Percentiles rank a stretch among this genome's conserved stretches.
Evolutionary conservation across 2,888 invertebrate genomes (phyloP).

Genomic region (Malthinus seriepunctatus): DNA sequence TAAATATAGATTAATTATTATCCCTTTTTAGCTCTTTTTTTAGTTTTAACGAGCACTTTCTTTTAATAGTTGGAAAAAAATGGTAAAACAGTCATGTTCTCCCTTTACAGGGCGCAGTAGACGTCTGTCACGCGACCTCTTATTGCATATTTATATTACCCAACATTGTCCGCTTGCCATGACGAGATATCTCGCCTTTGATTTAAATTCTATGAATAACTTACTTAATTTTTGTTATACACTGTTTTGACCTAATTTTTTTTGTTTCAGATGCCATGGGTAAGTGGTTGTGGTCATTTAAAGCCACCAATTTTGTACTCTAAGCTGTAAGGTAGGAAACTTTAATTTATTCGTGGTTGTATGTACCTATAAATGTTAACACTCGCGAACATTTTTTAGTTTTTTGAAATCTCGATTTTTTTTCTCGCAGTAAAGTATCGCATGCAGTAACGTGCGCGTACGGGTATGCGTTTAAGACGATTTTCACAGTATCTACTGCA

Average conservation of each 20-base stretch:
- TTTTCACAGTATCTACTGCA: too few relatives aligned
- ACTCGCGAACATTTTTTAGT: too few relatives aligned
- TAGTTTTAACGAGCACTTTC: too few relatives aligned
- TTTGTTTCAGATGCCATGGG: slow-evolving; percentile 83
- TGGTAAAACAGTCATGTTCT: slow-evolving; percentile 19
- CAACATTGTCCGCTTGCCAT: slow-evolving; percentile 13
- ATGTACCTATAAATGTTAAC: too few relatives aligned
- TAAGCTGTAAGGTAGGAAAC: slow-evolving; percentile 24
- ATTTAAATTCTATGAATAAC: slow-evolving; percentile 19
- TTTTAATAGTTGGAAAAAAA: background rate
- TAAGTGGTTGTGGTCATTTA: slow-evolving; percentile 58
- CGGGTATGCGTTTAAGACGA: too few relatives aligned
- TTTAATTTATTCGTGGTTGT: too few relatives aligned
- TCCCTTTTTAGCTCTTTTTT: too few relatives aligned
- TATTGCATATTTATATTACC: slow-evolving; percentile 27
- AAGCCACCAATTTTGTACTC: background rate
- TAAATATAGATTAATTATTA: too few relatives aligned
- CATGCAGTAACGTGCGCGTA: too few relatives aligned
- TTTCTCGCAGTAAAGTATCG: too few relatives aligned
- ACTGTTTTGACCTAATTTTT: slow-evolving; percentile 42
- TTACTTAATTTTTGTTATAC: slow-evolving; percentile 10
- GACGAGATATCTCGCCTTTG: slow-evolving; percentile 19
- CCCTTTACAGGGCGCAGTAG: slow-evolving; percentile 22
- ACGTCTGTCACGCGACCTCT: slow-evolving; percentile 26
- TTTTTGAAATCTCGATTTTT: too few relatives aligned